These are phyloP conservation scores for Sthenelais limicola DNA, from an alignment of 2,888 invertebrate genomes.

Conservation along the genomic window DNA sequence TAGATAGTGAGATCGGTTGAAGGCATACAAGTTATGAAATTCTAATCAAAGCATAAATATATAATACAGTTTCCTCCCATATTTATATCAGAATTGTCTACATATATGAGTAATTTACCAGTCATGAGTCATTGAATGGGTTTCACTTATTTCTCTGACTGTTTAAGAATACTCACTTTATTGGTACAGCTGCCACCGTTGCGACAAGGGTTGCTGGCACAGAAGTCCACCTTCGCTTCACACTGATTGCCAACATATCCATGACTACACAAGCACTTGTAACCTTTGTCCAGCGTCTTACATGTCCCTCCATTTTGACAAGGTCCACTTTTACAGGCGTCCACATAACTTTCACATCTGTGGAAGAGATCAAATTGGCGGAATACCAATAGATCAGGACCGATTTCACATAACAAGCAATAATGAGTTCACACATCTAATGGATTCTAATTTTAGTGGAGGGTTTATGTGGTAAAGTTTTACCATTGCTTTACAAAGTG, in stretches of 20 bases:
- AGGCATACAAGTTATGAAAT: too few species aligned
- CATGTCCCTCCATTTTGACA: slow-evolving; percentile 6
- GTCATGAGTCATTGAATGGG: not conserved
- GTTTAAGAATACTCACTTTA: not conserved
- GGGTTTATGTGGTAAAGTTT: too few species aligned
- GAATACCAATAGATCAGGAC: too few species aligned
- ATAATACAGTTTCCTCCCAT: not conserved
- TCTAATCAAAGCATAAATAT: not conserved
- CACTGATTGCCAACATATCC: not conserved
- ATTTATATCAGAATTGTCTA: not conserved
- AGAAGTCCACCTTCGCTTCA: slow-evolving; percentile 6
- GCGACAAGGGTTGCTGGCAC: slow-evolving; percentile 5
- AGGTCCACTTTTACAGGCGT: not conserved
- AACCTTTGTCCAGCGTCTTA: not conserved
- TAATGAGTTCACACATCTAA: too few species aligned
- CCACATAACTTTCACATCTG: slow-evolving; percentile 3
- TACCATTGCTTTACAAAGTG: too few species aligned
- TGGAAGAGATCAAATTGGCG: too few species aligned
- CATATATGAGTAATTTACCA: not conserved
- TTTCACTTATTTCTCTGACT: not conserved
- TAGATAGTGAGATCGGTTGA: too few species aligned
- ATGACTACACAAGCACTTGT: not conserved
- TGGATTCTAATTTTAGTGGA: too few species aligned
- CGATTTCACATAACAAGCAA: too few species aligned
- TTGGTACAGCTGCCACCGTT: not conserved